Evolutionary conservation across 2,888 invertebrate species (phyloP).

Genomic region (Ferdinandea cuprea): DNA sequence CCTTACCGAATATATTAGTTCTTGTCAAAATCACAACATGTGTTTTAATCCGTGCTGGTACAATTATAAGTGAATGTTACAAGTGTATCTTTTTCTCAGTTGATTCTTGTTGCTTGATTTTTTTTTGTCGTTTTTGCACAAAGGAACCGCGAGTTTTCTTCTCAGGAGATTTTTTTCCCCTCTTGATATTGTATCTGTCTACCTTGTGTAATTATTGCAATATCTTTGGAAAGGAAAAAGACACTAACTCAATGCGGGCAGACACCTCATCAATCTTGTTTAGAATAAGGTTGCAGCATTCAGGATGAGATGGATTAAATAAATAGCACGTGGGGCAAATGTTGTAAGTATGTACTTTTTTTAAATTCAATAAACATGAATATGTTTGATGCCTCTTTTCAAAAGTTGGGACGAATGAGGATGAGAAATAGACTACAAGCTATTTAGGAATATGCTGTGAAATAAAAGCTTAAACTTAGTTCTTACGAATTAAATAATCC

Average conservation of each 20-base stretch:
- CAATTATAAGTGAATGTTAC: slow-evolving; percentile 72
- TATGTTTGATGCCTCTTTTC: no score
- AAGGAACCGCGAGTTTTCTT: slow-evolving; percentile 60
- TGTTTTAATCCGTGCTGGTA: slow-evolving; percentile 76
- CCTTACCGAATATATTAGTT: slow-evolving; percentile 82
- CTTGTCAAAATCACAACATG: slow-evolving; percentile 82
- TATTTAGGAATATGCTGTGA: no score
- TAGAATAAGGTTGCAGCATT: slow-evolving; percentile 50
- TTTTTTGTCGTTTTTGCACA: slow-evolving; percentile 46
- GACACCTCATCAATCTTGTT: slow-evolving; percentile 62
- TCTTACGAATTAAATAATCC: no score
- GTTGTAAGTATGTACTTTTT: not conserved
- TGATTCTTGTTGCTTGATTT: slow-evolving; percentile 23
- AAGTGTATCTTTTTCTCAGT: slow-evolving; percentile 65
- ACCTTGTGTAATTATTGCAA: slow-evolving; percentile 60
- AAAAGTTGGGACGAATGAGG: not conserved
- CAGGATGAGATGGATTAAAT: slow-evolving; percentile 39
- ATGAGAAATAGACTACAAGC: no score
- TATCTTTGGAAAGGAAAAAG: slow-evolving; percentile 27
- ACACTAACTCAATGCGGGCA: slow-evolving; percentile 34
- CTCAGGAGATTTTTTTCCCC: slow-evolving; percentile 17
- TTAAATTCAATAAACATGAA: not conserved
- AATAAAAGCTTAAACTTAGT: no score
- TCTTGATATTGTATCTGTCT: slow-evolving; percentile 56
- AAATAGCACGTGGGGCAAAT: not conserved